These are phyloP conservation scores for Mormyrus lacerda DNA, from an alignment of 2,113 vertebrate genomes.

Conservation along the genomic window DNA sequence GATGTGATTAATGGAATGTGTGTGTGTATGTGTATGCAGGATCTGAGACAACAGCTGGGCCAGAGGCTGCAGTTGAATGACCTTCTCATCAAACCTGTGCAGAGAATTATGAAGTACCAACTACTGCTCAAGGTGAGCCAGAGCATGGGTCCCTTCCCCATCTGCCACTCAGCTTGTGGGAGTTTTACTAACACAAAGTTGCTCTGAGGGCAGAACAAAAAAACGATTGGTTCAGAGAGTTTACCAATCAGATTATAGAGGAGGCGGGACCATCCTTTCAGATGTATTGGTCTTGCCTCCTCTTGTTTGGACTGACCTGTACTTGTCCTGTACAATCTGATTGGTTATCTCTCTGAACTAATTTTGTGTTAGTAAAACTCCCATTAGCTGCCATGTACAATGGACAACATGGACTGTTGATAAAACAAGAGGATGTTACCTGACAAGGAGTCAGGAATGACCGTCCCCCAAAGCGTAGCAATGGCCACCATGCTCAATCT, in stretches of 20 bases:
- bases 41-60: constrained; percentile 75
- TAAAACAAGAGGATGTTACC: not conserved
- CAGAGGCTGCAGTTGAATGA: constrained; percentile 81
- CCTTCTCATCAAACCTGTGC: constrained; percentile 85
- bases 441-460: not conserved
- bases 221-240: not conserved
- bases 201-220: not conserved
- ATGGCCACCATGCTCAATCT: not conserved
- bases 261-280: not conserved
- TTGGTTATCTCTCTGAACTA: not conserved
- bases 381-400: not conserved
- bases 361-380: not conserved
- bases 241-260: not conserved
- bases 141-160: not conserved
- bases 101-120: constrained; percentile 89
- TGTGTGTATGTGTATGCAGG: constrained; percentile 48
- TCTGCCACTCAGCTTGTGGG: not conserved
- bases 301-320: not conserved
- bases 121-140: constrained; percentile 71
- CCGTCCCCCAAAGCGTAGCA: not conserved
- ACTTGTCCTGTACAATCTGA: not conserved
- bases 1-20: not conserved
- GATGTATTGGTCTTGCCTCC: not conserved
- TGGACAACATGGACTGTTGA: not conserved
- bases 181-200: not conserved